Conservation (phyloP, 2,113 vertebrate genomes). For the Corydoras maculifer region DNA sequence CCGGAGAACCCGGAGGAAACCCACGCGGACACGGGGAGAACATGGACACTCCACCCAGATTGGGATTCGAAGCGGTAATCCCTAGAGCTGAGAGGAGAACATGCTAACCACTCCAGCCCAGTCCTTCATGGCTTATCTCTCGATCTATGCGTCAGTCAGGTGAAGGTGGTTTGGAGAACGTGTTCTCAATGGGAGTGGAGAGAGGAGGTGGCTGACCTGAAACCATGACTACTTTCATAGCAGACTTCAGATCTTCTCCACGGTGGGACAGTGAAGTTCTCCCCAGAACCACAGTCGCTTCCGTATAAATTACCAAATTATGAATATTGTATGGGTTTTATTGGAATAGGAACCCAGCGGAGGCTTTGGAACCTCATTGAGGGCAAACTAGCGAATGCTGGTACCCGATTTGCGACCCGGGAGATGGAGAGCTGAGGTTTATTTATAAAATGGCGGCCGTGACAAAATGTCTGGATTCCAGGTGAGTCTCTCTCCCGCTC, state of each 20-base stretch:
- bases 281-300: background rate
- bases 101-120: too few species aligned
- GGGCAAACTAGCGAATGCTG: background rate
- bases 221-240: constrained; percentile 21
- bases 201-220: constrained; percentile 22
- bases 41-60: too few species aligned
- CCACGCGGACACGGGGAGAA: too few species aligned
- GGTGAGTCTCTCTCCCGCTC: constrained; percentile 27
- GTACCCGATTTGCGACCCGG: background rate
- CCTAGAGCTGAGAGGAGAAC: too few species aligned
- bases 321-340: constrained; percentile 1
- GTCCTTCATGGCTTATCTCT: too few species aligned
- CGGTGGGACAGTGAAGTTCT: background rate
- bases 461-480: constrained; percentile 43
- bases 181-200: constrained; percentile 18
- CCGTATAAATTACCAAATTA: background rate
- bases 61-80: too few species aligned
- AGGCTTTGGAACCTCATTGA: background rate
- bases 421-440: constrained; percentile 20
- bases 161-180: constrained; percentile 13
- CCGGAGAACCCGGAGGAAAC: too few species aligned
- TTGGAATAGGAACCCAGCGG: background rate
- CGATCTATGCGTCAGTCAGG: too few species aligned
- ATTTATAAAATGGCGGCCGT: constrained; percentile 44
- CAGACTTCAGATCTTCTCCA: background rate